Evolutionary conservation across 2,113 vertebrate species (phyloP), one percentile per base, ranked within the genome.

Genomic region (human): DNA sequence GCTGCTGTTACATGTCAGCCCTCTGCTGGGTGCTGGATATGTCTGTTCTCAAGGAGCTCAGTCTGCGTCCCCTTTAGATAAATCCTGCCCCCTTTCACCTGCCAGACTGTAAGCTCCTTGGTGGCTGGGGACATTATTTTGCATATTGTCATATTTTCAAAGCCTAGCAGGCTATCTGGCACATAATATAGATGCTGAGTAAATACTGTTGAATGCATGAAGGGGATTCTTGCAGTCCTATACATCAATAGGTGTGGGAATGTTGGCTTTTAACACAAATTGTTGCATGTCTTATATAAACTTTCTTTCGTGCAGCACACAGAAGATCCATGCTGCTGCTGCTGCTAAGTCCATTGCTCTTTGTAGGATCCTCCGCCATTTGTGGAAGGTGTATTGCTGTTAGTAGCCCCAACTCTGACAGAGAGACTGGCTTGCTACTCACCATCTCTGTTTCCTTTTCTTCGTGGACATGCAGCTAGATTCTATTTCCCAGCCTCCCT

Each of bases 91-190:
- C 35, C 38, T 91, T 68, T 25, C 38, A 82, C n/a, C 13, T 9
- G 0, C 0, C 14, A 6, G 25, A 22, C 18, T 30, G 2, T 45
- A 9, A 25, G 18, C 14, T 57, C 18, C 10, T 12, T 40, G 30
- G 35, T 55, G 13, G 30, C 8, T 68, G 30, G 14, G 17, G 52
- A 66, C 5, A 8, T 43, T 27, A 68, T 80, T 80, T 61, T 94
- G 38, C 76, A 10, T 38, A 11, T 32, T 2, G 0, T 40, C 50
- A 35, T 8, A 22, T 76, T 18, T 61, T 96, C 30, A 45, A 16
- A 32, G 75, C 57, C 45, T 16, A 75, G 61, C n/a, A 64, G 17
- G 40, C 22, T 40, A 9, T 40, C 81, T 18, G 48, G n/a, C 80
- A 55, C 30, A 14, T 18, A 13, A 48, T 40, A 9, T 50, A 40